Evolutionary conservation across 2,113 vertebrate genomes (phyloP).

Genomic region (Mesoclemmys tuberculata): DNA sequence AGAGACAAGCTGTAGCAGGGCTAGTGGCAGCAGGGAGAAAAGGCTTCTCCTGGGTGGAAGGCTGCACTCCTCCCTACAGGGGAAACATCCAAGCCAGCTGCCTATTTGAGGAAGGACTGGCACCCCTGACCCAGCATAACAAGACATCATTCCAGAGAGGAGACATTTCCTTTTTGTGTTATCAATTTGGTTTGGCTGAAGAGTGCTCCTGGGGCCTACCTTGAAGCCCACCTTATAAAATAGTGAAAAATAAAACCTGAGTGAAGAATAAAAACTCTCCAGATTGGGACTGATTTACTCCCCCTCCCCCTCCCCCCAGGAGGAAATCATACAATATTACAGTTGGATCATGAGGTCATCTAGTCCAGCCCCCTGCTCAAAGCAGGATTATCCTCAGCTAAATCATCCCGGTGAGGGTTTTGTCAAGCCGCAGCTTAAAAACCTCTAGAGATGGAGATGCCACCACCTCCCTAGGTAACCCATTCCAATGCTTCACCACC

Average conservation of each 20-base stretch:
- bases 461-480: no score
- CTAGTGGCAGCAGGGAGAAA: neutral
- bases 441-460: no score
- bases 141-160: neutral
- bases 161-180: neutral
- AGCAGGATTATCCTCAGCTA: no score
- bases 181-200: neutral
- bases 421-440: no score
- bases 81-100: neutral
- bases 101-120: neutral
- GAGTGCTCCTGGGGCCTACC: neutral
- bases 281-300: neutral
- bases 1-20: neutral
- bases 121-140: neutral
- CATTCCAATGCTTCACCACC: no score
- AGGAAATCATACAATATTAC: no score
- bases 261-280: neutral
- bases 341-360: no score
- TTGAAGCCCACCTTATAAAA: neutral
- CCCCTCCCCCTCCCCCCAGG: neutral
- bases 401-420: no score
- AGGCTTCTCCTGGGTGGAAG: neutral
- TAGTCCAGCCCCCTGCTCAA: no score
- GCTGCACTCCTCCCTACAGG: neutral
- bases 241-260: neutral